These are phyloP conservation scores for Amphipyra tragopoginis DNA, from an alignment of 2,888 invertebrate genomes.

Conservation along the genomic window DNA sequence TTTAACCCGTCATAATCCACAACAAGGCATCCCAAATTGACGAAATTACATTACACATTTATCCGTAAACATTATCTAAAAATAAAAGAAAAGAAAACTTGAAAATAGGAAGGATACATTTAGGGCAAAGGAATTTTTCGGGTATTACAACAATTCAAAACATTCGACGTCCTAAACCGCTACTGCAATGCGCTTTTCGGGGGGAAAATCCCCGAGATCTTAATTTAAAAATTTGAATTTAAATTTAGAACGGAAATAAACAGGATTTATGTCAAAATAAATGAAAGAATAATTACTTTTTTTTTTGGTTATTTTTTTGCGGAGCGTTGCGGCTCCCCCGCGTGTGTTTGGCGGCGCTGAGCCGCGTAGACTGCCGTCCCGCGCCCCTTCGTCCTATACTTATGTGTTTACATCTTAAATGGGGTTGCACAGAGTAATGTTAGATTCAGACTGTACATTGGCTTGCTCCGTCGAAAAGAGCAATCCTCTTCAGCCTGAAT, in stretches of 20 bases:
- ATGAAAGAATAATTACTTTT: slow-evolving; percentile 54
- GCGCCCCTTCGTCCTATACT: slow-evolving; percentile 78
- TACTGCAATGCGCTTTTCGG: slow-evolving; percentile 57
- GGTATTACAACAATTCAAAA: slow-evolving; percentile 52
- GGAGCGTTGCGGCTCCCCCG: slow-evolving; percentile 54
- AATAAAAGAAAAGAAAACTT: slow-evolving; percentile 43
- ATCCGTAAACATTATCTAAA: slow-evolving; percentile 43
- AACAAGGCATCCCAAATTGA: slow-evolving; percentile 69
- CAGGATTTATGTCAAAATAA: slow-evolving; percentile 28
- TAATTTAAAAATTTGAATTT: slow-evolving; percentile 7
- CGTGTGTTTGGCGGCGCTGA: slow-evolving; percentile 76
- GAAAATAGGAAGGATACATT: slow-evolving; percentile 53
- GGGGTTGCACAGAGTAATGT: slow-evolving; percentile 77
- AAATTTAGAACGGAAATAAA: slow-evolving; percentile 5
- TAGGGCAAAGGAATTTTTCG: slow-evolving; percentile 51
- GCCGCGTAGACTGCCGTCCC: slow-evolving; percentile 81
- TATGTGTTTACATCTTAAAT: slow-evolving; percentile 88
- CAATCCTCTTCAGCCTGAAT: slow-evolving; percentile 51
- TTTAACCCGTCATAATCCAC: slow-evolving; percentile 63
- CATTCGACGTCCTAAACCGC: slow-evolving; percentile 41
- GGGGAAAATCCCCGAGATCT: slow-evolving; percentile 14
- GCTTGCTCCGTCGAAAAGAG: slow-evolving; percentile 42
- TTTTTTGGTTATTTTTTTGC: slow-evolving; percentile 43
- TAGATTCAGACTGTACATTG: slow-evolving; percentile 40
- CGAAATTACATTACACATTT: slow-evolving; percentile 46